Evolutionary conservation across 2,888 invertebrate genomes (phyloP).

Genomic region (Watsonalla binaria): DNA sequence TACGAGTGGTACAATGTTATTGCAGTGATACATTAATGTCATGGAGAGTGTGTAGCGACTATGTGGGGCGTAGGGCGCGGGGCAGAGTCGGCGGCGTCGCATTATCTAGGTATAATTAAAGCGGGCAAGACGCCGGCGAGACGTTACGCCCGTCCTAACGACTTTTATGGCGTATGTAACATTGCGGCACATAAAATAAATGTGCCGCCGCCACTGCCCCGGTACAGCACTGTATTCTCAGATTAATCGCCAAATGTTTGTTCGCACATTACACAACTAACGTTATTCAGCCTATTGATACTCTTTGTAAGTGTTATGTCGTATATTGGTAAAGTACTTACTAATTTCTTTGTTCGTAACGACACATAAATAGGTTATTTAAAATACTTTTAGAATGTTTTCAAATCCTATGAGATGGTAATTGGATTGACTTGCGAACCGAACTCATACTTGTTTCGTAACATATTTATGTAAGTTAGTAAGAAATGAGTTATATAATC

Average conservation of each 20-base stretch:
- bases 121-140: conserved; percentile 74
- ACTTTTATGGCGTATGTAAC: conserved; percentile 78
- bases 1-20: conserved; percentile 59
- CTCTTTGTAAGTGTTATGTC: conserved; percentile 23
- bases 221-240: conserved; percentile 64
- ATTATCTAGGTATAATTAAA: conserved; percentile 76
- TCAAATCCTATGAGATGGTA: no score
- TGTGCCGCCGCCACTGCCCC: conserved; percentile 70
- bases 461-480: no score
- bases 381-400: no score
- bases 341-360: conserved; percentile 23
- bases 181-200: conserved; percentile 78
- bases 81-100: conserved; percentile 61
- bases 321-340: not conserved
- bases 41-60: conserved; percentile 32
- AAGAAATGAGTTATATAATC: no score
- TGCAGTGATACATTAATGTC: conserved; percentile 66
- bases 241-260: conserved; percentile 75
- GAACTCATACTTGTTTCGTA: no score
- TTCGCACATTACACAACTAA: conserved; percentile 59
- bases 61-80: conserved; percentile 28
- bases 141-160: conserved; percentile 76
- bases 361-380: no score
- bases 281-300: conserved; percentile 47
- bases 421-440: no score